Percentiles rank a stretch among this genome's conserved stretches.
Evolutionary conservation across 2,797 vertebrate species (phyloP).

Genomic region (Australoheros facetus): DNA sequence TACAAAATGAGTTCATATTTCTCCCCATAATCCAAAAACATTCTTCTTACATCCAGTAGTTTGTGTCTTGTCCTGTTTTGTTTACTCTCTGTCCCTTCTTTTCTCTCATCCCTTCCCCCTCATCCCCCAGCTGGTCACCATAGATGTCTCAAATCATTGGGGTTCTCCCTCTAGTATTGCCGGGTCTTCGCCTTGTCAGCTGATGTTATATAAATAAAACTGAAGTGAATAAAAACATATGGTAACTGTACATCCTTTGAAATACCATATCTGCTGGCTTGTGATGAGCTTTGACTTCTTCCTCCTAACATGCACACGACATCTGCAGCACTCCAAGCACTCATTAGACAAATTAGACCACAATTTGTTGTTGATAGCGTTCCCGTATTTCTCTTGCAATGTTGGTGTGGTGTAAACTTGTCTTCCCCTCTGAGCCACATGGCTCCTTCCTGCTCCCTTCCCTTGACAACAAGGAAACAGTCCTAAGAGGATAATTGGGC

Average conservation of each 20-base stretch:
- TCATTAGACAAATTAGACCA: slow-evolving; percentile 31
- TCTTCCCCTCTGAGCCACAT: slow-evolving; percentile 18
- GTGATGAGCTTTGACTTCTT: neutral
- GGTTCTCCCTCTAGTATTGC: neutral
- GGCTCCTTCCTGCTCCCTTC: slow-evolving; percentile 6
- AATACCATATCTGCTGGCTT: neutral
- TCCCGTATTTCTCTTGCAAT: slow-evolving; percentile 2
- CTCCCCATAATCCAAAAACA: no score
- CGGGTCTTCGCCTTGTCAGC: slow-evolving; percentile 2
- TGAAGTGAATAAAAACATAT: neutral
- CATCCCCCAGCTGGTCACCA: neutral
- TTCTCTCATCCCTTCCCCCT: no score
- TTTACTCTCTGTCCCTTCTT: neutral
- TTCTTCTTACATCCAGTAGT: neutral
- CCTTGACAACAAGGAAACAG: slow-evolving; percentile 27
- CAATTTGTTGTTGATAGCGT: slow-evolving; percentile 14
- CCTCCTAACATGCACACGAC: neutral
- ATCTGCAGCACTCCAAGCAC: slow-evolving; percentile 12
- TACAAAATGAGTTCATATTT: no score
- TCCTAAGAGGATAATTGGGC: slow-evolving; percentile 43
- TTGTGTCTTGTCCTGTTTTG: neutral
- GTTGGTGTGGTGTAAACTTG: slow-evolving; percentile 1
- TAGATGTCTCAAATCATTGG: neutral
- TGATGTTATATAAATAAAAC: neutral
- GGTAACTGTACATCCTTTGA: neutral